Evolutionary conservation across 2,888 invertebrate species (phyloP).

Genomic region (Ganaspis brasiliensis): DNA sequence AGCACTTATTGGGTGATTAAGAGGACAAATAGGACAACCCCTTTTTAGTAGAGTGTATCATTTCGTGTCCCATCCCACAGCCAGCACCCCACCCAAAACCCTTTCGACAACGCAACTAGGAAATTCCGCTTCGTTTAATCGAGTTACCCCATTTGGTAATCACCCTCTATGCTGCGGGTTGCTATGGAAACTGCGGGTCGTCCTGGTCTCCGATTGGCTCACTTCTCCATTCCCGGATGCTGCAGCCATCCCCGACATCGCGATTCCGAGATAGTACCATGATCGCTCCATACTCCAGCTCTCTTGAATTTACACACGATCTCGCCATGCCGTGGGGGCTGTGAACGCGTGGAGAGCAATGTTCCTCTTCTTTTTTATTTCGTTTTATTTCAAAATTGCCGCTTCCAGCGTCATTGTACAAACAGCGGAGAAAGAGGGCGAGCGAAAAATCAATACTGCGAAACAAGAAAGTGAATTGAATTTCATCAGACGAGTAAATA

Average conservation of each 20-base stretch:
- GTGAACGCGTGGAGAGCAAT: conserved; percentile 32
- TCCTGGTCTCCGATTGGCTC: conserved; percentile 68
- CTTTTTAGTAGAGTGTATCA: conserved; percentile 61
- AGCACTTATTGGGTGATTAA: conserved; percentile 79
- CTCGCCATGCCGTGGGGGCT: conserved; percentile 43
- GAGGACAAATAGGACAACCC: conserved; percentile 76
- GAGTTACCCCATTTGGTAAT: conserved; percentile 80
- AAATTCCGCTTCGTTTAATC: conserved; percentile 74
- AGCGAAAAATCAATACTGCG: conserved; percentile 23
- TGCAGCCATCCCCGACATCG: conserved; percentile 54
- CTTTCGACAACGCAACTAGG: conserved; percentile 57
- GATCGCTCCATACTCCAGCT: conserved; percentile 57
- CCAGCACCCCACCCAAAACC: conserved; percentile 56
- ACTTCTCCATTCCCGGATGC: conserved; percentile 59
- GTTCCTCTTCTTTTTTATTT: conserved; percentile 1
- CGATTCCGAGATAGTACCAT: conserved; percentile 59
- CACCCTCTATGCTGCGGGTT: conserved; percentile 74
- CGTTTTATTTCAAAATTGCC: conserved; percentile 28
- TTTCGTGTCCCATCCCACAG: conserved; percentile 57
- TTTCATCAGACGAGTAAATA: conserved; percentile 5
- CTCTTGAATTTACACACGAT: conserved; percentile 54
- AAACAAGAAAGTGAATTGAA: conserved; percentile 31
- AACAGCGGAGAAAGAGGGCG: conserved; percentile 12
- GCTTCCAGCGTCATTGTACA: conserved; percentile 36
- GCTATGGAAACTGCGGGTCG: conserved; percentile 73